Evolutionary conservation across 2,888 invertebrate genomes (phyloP).

Genomic region (Branchellion lobata): DNA sequence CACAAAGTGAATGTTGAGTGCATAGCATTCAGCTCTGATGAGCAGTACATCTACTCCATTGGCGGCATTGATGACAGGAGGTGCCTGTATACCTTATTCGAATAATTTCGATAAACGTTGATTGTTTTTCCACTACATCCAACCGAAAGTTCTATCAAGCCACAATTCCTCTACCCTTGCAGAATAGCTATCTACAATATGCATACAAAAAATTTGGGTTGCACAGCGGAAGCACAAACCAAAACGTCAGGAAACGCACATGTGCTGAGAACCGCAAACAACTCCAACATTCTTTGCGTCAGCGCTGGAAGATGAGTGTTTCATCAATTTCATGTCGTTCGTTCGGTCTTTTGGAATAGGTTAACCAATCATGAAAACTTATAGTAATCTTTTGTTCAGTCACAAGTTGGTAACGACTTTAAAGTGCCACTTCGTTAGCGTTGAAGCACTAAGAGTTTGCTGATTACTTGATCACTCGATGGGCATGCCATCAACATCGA

Average conservation of each 20-base stretch:
- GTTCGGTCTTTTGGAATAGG: not conserved
- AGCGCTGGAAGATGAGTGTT: conserved; percentile 63
- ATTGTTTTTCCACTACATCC: no score
- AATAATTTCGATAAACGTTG: not conserved
- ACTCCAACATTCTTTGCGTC: conserved; percentile 59
- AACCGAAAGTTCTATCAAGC: no score
- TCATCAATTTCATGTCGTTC: not conserved
- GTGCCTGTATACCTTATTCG: conserved; percentile 52
- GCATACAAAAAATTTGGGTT: conserved; percentile 66
- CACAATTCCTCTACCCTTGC: not conserved
- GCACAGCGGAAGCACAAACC: conserved; percentile 69
- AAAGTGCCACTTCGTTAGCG: no score
- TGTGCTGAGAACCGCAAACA: conserved; percentile 64
- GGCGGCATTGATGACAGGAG: conserved; percentile 85
- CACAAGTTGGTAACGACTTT: no score
- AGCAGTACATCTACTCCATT: conserved; percentile 77
- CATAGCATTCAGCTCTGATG: conserved; percentile 77
- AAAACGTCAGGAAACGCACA: conserved; percentile 74
- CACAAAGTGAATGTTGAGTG: conserved; percentile 87
- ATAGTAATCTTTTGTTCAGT: no score
- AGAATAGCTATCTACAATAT: not conserved
- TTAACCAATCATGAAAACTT: not conserved
- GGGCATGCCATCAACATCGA: no score
- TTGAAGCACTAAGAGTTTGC: no score
- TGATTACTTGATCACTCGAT: no score